These are phyloP conservation scores for Anarrhichthys ocellatus DNA, from an alignment of 2,113 vertebrate species.

Conservation along the genomic window DNA sequence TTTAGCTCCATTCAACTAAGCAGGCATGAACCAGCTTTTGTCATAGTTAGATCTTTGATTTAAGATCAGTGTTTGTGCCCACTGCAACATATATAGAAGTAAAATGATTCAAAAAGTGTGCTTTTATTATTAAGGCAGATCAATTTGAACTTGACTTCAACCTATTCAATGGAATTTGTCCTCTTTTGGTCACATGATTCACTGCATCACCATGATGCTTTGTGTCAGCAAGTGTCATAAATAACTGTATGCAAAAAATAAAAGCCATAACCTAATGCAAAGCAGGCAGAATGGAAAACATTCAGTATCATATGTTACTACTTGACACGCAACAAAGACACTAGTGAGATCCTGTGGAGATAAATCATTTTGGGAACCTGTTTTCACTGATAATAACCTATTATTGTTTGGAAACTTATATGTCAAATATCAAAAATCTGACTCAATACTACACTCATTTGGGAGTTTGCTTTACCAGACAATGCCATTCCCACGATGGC, in stretches of 20 bases:
- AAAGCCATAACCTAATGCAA: background rate
- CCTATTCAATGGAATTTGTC: no score
- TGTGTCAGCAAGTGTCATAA: background rate
- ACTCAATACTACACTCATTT: no score
- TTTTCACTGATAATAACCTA: background rate
- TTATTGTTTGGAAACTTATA: background rate
- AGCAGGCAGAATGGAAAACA: background rate
- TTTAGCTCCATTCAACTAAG: background rate
- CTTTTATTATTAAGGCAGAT: no score
- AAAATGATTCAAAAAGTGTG: background rate
- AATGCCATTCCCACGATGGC: background rate
- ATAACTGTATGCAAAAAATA: constrained; percentile 8
- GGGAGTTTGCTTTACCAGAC: background rate
- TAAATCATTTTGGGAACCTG: background rate
- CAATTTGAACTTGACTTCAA: background rate
- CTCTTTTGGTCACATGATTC: background rate
- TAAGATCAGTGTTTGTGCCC: background rate
- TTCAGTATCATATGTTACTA: background rate
- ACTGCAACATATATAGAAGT: background rate
- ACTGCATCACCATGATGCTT: background rate
- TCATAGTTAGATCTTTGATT: background rate
- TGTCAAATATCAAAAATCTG: background rate
- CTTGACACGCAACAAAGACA: background rate
- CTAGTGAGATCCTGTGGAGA: background rate
- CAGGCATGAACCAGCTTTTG: background rate